Conservation (phyloP, 2,113 vertebrate species). For the Pedionomus torquatus region DNA sequence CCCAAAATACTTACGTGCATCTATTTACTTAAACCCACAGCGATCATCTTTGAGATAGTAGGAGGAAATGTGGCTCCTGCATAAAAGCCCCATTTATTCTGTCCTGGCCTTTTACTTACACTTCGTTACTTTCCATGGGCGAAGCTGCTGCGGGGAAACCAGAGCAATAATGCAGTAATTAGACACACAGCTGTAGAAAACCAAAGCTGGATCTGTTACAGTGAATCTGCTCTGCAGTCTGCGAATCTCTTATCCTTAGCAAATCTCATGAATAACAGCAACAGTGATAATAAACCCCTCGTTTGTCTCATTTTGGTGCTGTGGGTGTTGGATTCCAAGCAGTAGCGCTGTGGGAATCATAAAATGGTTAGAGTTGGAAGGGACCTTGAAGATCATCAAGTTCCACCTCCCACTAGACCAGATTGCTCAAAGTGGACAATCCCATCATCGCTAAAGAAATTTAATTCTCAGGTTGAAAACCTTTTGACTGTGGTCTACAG, state of each 20-base stretch:
- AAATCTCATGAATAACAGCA: not conserved
- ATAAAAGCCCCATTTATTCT: not conserved
- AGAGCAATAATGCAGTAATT: not conserved
- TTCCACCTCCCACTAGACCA: no score
- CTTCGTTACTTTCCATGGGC: not conserved
- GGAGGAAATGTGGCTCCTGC: not conserved
- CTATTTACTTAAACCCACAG: not conserved
- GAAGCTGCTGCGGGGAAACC: not conserved
- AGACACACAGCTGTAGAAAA: not conserved
- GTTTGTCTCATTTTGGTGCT: not conserved
- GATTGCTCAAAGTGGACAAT: no score
- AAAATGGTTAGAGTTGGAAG: no score
- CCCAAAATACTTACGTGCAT: not conserved
- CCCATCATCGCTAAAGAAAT: not conserved
- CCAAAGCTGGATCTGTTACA: not conserved
- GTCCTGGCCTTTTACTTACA: not conserved
- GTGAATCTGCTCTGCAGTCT: not conserved
- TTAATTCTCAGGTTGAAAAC: not conserved
- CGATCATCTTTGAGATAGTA: not conserved
- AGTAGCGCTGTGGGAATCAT: not conserved
- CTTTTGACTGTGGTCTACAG: not conserved
- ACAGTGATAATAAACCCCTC: not conserved
- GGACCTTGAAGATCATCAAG: no score
- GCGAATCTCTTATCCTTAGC: not conserved
- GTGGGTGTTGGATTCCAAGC: not conserved